Evolutionary conservation across 1,140 invertebrate genomes (phyloP).

Genomic region (Drusus annulatus): DNA sequence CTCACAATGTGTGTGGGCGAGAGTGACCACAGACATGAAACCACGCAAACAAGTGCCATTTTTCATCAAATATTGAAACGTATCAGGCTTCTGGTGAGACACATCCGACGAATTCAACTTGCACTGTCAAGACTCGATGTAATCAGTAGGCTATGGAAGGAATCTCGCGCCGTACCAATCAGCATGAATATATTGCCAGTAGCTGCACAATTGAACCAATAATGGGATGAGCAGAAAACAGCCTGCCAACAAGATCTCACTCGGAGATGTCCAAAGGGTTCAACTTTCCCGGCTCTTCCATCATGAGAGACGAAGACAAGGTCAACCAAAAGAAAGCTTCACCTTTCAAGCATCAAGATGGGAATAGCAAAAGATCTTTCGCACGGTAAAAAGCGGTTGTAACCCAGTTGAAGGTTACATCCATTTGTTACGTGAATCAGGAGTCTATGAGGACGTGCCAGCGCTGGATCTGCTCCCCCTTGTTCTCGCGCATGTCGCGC

Average conservation of each 20-base stretch:
- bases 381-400: constrained; percentile 53
- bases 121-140: neutral
- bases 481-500: constrained; percentile 87
- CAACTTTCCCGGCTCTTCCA: neutral
- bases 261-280: neutral
- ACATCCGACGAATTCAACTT: neutral
- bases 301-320: constrained; percentile 41
- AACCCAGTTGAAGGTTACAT: constrained; percentile 52
- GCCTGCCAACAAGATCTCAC: neutral
- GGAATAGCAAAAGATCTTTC: constrained; percentile 57
- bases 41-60: neutral
- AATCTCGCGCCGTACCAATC: neutral
- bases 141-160: neutral
- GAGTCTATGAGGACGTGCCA: constrained; percentile 71
- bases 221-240: neutral
- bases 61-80: neutral
- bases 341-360: constrained; percentile 56
- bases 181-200: constrained; percentile 3
- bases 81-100: neutral
- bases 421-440: constrained; percentile 63
- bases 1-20: neutral
- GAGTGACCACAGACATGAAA: neutral
- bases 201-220: neutral
- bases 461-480: constrained; percentile 69
- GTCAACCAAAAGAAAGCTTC: constrained; percentile 40